Base-by-base conservation (phyloP, 2,888 invertebrate species). In the Xestia xanthographa region DNA sequence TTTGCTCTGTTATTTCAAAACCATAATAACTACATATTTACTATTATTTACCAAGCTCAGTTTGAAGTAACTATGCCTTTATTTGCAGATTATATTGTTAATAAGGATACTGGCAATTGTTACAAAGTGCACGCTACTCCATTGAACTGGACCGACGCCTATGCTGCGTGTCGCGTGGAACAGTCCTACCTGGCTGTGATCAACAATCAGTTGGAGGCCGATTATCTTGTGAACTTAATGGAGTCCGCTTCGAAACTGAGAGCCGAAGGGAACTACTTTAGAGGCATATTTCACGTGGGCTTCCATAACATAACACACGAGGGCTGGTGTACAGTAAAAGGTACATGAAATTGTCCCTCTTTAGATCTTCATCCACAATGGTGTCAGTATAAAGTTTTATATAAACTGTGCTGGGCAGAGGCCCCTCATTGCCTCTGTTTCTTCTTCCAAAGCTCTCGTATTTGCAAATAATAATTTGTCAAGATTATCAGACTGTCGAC, bases 71-170 rank as follows among this genome's bases (percentile, higher is more conserved):
- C 8, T n/a, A 63, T 4, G 8, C 17, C 0, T n/a, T 65, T 80
- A 20, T 56, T 89, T 91, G 56, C 89, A 95, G 95, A 87, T 75
- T 95, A 95, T 83, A 77, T 80, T 66, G 93, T 87, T 74, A 87
- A 90, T 48, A 86, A 87, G n/a, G 14, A 68, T 0, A 38, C 62
- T 9, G 92, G 92, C 1, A 91, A 89, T 80, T 95, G 95, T 80
- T 95, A 94, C 87, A 95, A 95, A 73, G 91, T 95, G 62, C 95
- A 95, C 75, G 71, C 91, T n/a, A 88, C 82, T 2, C 93, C 94
- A 0, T 80, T 86, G 82, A 93, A 88, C 56, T 95, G 95, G 95
- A 87, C 86, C 0, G 93, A 94, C 0, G 95, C 95, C 0, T 89
- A 91, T 38, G 86, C 85, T 0, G 80, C 88, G 1, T 95, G 95